Conservation (phyloP, 2,113 vertebrate species). For the Forbesichthys papilliferus region DNA sequence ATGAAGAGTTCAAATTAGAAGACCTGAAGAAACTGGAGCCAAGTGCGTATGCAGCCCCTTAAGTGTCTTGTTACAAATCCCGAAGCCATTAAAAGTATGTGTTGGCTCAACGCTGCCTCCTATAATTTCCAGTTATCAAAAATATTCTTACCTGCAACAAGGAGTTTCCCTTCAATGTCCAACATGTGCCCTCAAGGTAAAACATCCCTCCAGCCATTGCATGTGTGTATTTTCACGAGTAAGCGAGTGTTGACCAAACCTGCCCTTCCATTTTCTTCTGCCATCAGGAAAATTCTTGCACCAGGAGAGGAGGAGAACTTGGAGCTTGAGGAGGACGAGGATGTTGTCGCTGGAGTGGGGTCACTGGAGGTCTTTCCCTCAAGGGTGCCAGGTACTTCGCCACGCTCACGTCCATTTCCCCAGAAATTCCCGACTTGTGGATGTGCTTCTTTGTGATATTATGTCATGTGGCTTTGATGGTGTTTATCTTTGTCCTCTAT, state of each 20-base stretch:
- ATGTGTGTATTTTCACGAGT: background rate
- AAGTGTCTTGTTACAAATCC: background rate
- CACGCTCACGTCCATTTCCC: background rate
- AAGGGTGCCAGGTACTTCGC: conserved; percentile 84
- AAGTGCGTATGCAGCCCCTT: conserved; percentile 72
- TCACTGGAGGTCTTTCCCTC: conserved; percentile 83
- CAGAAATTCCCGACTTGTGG: background rate
- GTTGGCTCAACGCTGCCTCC: conserved; percentile 9
- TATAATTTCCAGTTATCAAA: conserved; percentile 84
- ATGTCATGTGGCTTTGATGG: background rate
- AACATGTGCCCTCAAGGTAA: conserved; percentile 95
- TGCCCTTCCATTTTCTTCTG: background rate
- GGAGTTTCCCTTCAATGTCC: conserved; percentile 96
- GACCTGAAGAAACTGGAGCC: conserved; percentile 96
- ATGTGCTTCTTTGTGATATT: background rate
- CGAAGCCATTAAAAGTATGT: background rate
- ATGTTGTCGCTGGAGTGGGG: conserved; percentile 85
- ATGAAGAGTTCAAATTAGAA: conserved; percentile 94
- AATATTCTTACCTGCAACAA: conserved; percentile 96
- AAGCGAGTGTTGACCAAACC: background rate
- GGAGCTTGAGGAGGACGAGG: conserved; percentile 94
- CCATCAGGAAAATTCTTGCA: conserved; percentile 90
- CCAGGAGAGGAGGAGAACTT: conserved; percentile 97
- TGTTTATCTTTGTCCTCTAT: conserved; percentile 23
- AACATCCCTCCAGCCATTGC: background rate